Percentiles rank a stretch among this genome's conserved stretches.
phyloP scores from a whole-genome alignment of 2,797 vertebrate genomes.

The Iguana delicatissima region DNA sequence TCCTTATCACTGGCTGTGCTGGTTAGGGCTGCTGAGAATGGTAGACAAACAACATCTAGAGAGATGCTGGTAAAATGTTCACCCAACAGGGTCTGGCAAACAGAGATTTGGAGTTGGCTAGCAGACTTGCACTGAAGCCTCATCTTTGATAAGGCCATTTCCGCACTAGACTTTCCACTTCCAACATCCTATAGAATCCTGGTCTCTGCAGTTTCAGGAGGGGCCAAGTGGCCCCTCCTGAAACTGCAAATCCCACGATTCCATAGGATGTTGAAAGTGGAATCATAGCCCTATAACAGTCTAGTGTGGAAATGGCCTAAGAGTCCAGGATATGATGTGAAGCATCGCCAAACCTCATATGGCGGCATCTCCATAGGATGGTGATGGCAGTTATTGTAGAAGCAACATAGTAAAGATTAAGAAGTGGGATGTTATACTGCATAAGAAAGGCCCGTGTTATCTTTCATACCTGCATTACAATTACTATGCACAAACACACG shows the following conservation, averaged over 20 bases:
- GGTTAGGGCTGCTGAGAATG: too few relatives aligned
- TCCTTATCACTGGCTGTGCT: too few relatives aligned
- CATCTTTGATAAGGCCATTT: background rate
- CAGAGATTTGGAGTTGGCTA: background rate
- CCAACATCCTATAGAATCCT: too few relatives aligned
- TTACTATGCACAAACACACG: background rate
- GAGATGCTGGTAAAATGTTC: background rate
- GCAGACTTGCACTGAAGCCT: background rate
- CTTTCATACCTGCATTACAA: background rate
- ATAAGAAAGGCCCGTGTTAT: background rate
- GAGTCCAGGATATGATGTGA: background rate
- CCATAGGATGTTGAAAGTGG: too few relatives aligned
- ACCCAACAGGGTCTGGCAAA: background rate
- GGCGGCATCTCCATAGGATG: background rate
- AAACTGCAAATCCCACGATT: too few relatives aligned
- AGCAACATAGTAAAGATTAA: background rate
- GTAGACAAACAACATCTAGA: too few relatives aligned
- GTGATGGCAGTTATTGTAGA: background rate
- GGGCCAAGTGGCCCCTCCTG: too few relatives aligned
- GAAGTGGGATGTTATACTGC: background rate
- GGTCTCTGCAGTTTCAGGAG: too few relatives aligned
- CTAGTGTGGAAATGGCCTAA: background rate
- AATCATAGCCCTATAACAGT: too few relatives aligned
- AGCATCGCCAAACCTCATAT: background rate
- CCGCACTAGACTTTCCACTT: too few relatives aligned